These are phyloP conservation scores for Papilio xuthus DNA, from an alignment of 1,140 invertebrate genomes.

Conservation along the genomic window DNA sequence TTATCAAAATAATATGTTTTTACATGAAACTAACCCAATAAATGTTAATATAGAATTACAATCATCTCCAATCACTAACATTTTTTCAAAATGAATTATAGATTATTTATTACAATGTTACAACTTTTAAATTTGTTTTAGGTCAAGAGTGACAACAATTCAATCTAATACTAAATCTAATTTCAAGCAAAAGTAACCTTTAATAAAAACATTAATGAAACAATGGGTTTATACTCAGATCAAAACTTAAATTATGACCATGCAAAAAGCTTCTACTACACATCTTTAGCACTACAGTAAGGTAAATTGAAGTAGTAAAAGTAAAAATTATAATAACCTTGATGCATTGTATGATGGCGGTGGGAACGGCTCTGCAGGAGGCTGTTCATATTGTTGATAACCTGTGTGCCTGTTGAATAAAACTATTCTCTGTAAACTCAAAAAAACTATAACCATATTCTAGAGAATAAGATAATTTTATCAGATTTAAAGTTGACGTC, in stretches of 20 bases:
- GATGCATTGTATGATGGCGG: slow-evolving; percentile 61
- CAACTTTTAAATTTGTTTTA: neutral
- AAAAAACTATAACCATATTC: neutral
- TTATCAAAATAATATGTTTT: neutral
- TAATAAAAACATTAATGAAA: neutral
- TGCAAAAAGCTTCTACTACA: slow-evolving; percentile 12
- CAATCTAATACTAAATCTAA: neutral
- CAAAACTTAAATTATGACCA: neutral
- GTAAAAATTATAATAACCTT: slow-evolving; percentile 52
- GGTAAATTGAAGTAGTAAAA: neutral
- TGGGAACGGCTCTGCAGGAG: slow-evolving; percentile 65
- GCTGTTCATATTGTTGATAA: slow-evolving; percentile 73
- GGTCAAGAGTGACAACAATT: neutral
- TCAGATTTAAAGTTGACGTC: slow-evolving; percentile 60
- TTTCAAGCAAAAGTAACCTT: neutral
- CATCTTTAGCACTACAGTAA: neutral
- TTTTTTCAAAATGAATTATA: neutral
- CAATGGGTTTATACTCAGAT: neutral
- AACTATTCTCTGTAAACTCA: slow-evolving; percentile 21
- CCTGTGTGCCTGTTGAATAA: slow-evolving; percentile 65
- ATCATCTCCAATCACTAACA: too few species aligned
- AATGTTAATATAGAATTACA: too few species aligned
- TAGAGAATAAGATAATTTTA: neutral
- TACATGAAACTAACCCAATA: too few species aligned
- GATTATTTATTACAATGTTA: too few species aligned